Conservation (phyloP, 2,113 vertebrate species). For the Ptilorrhoa leucosticta region DNA sequence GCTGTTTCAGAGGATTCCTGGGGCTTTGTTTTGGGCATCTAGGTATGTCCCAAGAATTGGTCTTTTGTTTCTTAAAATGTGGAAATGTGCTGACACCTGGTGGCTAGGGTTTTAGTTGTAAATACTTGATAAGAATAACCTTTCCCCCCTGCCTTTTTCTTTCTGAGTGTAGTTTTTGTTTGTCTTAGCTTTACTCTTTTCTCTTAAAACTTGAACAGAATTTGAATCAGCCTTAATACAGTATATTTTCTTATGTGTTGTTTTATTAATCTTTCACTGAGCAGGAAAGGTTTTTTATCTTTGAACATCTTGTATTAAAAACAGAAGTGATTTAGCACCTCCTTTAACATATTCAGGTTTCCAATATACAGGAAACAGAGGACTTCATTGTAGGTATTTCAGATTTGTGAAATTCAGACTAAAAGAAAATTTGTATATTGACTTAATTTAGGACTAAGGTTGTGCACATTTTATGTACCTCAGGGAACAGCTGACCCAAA, state of each 20-base stretch:
- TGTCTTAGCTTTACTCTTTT: neutral
- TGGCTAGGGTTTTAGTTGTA: constrained; percentile 12
- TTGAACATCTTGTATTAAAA: neutral
- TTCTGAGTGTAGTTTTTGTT: neutral
- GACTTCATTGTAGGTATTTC: neutral
- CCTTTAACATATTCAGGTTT: neutral
- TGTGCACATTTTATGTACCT: neutral
- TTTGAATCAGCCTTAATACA: neutral
- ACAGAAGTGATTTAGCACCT: neutral
- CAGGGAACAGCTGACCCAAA: neutral
- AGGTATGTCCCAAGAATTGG: neutral
- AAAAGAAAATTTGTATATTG: neutral
- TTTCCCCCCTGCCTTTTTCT: rapidly evolving
- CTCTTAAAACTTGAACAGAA: neutral
- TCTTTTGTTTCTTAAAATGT: neutral
- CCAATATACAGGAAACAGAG: neutral
- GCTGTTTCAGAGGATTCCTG: neutral
- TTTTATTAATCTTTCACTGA: neutral
- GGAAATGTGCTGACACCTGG: constrained; percentile 58
- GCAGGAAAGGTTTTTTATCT: neutral
- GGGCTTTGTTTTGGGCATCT: neutral
- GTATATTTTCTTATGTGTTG: neutral
- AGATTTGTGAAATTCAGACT: neutral
- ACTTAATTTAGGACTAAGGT: neutral
- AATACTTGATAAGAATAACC: neutral